Percentiles rank a stretch among this genome's conserved stretches.
phyloP scores from a whole-genome alignment of 2,797 vertebrate genomes.

The Trichosurus vulpecula region DNA sequence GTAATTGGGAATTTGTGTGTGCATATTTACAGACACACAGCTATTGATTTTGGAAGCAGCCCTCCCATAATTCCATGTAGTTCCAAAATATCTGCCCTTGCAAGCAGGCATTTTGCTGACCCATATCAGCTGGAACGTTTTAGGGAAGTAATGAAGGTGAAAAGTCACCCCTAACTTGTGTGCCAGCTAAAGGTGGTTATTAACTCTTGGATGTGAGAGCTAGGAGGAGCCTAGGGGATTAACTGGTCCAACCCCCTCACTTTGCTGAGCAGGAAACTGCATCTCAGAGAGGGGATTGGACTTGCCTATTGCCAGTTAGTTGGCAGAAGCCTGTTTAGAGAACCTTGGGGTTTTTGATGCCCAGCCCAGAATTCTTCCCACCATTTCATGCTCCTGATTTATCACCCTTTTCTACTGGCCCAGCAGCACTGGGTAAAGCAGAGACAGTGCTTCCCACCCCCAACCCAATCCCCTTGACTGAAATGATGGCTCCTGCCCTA shows the following conservation, averaged over 20 bases:
- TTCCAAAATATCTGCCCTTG: not conserved
- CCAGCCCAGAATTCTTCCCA: not conserved
- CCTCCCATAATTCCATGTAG: not conserved
- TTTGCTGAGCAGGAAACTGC: not conserved
- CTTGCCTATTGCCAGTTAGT: not conserved
- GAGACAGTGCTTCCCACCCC: too few relatives aligned
- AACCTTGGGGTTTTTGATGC: not conserved
- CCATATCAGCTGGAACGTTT: not conserved
- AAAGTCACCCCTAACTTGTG: not conserved
- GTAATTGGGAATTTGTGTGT: not conserved
- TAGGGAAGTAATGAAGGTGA: not conserved
- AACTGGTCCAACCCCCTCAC: not conserved
- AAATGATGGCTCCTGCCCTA: not conserved
- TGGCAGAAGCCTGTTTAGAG: not conserved
- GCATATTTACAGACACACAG: not conserved
- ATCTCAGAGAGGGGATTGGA: not conserved
- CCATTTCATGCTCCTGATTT: not conserved
- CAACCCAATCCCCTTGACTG: not conserved
- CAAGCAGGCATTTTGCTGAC: not conserved
- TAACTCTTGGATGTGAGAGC: not conserved
- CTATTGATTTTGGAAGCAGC: not conserved
- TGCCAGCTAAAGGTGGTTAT: not conserved
- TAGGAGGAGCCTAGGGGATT: not conserved
- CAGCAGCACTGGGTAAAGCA: not conserved
- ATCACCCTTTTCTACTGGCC: not conserved